Conservation (phyloP, 2,113 vertebrate species). For the Oreochromis spilurus region DNA sequence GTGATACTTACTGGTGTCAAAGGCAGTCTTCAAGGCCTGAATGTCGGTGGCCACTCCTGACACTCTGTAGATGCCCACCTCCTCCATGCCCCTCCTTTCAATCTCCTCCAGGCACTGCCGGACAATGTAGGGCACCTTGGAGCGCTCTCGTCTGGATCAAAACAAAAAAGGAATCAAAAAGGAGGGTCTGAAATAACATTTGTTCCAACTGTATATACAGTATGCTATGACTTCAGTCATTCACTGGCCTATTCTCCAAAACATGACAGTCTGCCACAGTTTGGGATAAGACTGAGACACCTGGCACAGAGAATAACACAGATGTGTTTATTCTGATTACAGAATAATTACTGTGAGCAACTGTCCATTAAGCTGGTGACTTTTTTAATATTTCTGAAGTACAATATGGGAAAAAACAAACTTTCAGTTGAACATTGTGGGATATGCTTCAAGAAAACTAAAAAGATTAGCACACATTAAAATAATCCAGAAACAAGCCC, state of each 20-base stretch:
- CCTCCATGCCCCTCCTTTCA: conserved; percentile 94
- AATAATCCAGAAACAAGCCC: not conserved
- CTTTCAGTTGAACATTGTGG: not conserved
- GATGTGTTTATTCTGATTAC: not conserved
- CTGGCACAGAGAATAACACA: not conserved
- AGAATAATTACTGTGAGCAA: not conserved
- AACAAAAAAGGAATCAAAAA: not conserved
- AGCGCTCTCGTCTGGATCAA: conserved; percentile 84
- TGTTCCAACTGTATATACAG: not conserved
- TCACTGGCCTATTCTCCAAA: not conserved
- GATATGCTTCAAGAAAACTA: not conserved
- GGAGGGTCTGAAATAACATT: not conserved
- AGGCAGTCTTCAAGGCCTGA: conserved; percentile 92
- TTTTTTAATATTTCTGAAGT: not conserved
- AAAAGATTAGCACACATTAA: not conserved
- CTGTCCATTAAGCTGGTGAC: not conserved
- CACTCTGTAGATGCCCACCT: conserved; percentile 96
- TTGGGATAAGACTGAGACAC: not conserved
- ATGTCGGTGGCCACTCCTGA: conserved; percentile 97
- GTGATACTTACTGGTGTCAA: conserved; percentile 90
- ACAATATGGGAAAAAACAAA: not conserved
- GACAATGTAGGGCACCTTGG: conserved; percentile 97
- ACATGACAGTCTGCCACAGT: not conserved
- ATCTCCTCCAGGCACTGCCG: conserved; percentile 97
- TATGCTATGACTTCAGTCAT: not conserved